A percentile compares a stretch with the other conserved stretches of the same genome.
Conservation (phyloP, 2,888 invertebrate species). For the Ophioninae sp. region DNA sequence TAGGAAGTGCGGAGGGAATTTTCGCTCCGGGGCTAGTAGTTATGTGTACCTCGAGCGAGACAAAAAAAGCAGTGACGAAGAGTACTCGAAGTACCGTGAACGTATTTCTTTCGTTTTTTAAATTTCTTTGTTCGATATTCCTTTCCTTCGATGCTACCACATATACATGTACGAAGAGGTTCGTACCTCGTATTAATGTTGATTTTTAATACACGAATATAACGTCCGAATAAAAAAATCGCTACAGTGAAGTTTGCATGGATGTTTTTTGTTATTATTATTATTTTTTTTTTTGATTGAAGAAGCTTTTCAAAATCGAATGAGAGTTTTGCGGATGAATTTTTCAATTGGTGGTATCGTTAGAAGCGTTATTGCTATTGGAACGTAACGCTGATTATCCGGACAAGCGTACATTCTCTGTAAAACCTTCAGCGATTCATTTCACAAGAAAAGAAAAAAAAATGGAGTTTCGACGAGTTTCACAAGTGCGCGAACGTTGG, state of each 20-base stretch:
- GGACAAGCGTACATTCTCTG: neutral
- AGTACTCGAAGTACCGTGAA: slow-evolving; percentile 18
- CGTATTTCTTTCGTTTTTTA: neutral
- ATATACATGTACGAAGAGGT: slow-evolving; percentile 2
- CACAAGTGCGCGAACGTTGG: neutral
- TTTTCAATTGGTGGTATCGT: neutral
- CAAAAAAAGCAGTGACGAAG: slow-evolving; percentile 6
- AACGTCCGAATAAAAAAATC: neutral
- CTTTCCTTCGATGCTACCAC: slow-evolving; percentile 7
- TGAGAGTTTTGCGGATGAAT: neutral
- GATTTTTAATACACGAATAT: slow-evolving; percentile 5
- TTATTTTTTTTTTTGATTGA: neutral
- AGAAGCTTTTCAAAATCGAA: neutral
- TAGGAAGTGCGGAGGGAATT: slow-evolving; percentile 34
- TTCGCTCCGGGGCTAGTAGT: slow-evolving; percentile 18
- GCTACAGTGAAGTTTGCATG: neutral
- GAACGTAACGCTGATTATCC: neutral
- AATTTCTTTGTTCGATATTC: neutral
- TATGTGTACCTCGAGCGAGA: slow-evolving; percentile 22
- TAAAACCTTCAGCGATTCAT: neutral
- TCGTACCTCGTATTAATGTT: slow-evolving; percentile 4
- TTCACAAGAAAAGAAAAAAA: neutral
- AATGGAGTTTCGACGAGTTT: neutral
- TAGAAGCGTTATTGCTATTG: slow-evolving; percentile 8
- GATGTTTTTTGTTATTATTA: neutral